Evolutionary conservation across 2,797 vertebrate species (phyloP), one percentile per base, ranked within the genome.

Genomic region (Xerus rutilus): DNA sequence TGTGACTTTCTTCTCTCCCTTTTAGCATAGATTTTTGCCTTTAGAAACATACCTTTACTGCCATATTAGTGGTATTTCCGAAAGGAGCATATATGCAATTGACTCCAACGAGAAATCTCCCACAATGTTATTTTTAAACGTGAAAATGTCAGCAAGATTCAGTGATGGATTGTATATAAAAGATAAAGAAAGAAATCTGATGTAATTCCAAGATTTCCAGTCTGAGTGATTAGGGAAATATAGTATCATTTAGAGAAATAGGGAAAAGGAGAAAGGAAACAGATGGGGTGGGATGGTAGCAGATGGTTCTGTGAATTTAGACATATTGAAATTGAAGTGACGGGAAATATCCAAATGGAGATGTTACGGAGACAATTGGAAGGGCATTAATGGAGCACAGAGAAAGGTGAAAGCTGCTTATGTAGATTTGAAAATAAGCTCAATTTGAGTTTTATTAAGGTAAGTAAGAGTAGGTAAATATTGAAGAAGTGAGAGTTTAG

Each of bases 241-340:
- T 64, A 49, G 74, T 86, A 30, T 86, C 77, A 39, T 65, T 87
- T 94, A 67, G 13, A 94, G 87, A 90, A 77, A 92, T 23, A 77
- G 86, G 89, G 52, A 83, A 90, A 92, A 18, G 14, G 89, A 9
- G 65, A 82, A 78, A 83, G 62, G 2, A 45, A 87, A 84, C 93
- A 96, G 93, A 93, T 96, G 89, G 94, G n/a, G 4, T 79, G 7
- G 79, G 59, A 81, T 78, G 67, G 65, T n/a, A 90, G n/a, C 95
- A 96, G 96, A 96, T 92, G 93, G 88, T 74, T 94, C 85, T 87
- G 45, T 92, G 76, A 59, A 57, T 76, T 89, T 79, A 96, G 91
- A 93, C 85, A 96, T 93, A 95, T 25, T 84, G 96, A 92, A 96
- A 76, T 47, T 45, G 39, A 95, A 93, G 79, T 77, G 92, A 95